Evolutionary conservation across 2,113 vertebrate genomes (phyloP), one percentile per base, ranked within the genome.

Genomic region (Hemiprocne comata): DNA sequence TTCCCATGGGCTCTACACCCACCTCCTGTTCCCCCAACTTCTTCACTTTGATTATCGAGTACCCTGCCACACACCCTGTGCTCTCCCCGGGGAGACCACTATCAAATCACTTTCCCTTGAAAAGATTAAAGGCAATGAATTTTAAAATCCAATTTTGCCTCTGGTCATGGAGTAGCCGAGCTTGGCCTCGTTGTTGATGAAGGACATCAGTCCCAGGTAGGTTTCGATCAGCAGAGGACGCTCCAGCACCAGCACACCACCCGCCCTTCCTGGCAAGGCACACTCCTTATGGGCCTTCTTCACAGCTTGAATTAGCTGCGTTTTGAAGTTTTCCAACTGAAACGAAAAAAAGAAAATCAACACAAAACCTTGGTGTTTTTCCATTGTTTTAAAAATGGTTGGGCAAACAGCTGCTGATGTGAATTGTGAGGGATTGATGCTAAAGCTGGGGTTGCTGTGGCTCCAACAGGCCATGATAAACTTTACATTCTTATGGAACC

Each of bases 181-280:
- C 74, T 99, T 99, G 84, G 99, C 99, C 95, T 99, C 99, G 0
- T 99, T 99, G 98, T 99, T 99, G 97, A 99, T 99, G 98, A 99
- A 99, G 93, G 99, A 99, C 99, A 99, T 98, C 38, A 99, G 82
- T 11, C 99, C 99, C 97, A 99, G 97, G 81, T 99, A 99, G 85
- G 99, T 99, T 98, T 99, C 99, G 6, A 99, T 99, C 90, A 99
- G 98, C 11, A 99, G 98, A 17, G 99, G 99, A 7, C 98, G 95
- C 80, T 99, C 99, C 95, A 99, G 89, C 91, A 99, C 98, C 73
- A 99, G 98, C 46, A 99, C 98, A 0, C 98, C 98, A 0, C 95
- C 98, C 0, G 98, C 97, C 21, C 98, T 97, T 1, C 99, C 99
- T 0, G 98, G 98, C 72, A 98, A 79, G 0, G 99, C 98, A 12